phyloP scores from a whole-genome alignment of 2,113 vertebrate species.

The Plecotus auritus region DNA sequence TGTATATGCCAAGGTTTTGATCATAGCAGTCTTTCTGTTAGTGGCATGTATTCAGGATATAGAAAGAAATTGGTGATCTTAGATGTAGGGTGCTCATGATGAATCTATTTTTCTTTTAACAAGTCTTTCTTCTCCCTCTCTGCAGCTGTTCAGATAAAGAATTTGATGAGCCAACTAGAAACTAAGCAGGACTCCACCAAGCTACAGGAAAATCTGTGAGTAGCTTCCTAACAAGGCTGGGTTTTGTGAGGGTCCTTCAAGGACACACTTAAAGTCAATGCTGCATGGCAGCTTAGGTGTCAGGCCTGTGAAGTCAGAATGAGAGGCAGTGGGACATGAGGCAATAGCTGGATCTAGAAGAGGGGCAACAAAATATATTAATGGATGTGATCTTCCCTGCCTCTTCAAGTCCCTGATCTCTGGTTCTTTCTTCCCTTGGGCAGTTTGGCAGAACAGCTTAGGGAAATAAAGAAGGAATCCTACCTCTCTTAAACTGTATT shows the following conservation, averaged over 20 bases:
- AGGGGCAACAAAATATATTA: not conserved
- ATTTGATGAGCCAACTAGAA: conserved; percentile 93
- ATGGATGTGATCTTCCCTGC: not conserved
- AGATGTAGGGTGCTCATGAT: conserved; percentile 16
- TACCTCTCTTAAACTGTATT: not conserved
- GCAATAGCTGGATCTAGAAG: not conserved
- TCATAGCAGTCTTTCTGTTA: conserved; percentile 16
- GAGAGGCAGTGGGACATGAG: not conserved
- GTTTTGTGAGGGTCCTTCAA: not conserved
- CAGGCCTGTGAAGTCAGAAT: not conserved
- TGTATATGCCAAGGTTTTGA: not conserved
- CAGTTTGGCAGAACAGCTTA: not conserved
- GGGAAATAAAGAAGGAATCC: not conserved
- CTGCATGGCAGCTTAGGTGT: not conserved
- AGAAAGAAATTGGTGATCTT: not conserved
- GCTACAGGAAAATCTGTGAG: conserved; percentile 94
- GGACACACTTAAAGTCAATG: not conserved
- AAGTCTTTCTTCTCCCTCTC: conserved; percentile 34
- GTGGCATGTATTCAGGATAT: not conserved
- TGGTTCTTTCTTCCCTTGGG: not conserved
- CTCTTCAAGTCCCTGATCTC: not conserved
- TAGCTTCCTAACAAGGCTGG: conserved; percentile 55
- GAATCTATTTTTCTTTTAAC: conserved; percentile 36
- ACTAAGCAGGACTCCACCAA: conserved; percentile 93
- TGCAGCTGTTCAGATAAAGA: conserved; percentile 94